Base-by-base conservation (phyloP, 1,140 invertebrate genomes). In the Fopius arisanus region DNA sequence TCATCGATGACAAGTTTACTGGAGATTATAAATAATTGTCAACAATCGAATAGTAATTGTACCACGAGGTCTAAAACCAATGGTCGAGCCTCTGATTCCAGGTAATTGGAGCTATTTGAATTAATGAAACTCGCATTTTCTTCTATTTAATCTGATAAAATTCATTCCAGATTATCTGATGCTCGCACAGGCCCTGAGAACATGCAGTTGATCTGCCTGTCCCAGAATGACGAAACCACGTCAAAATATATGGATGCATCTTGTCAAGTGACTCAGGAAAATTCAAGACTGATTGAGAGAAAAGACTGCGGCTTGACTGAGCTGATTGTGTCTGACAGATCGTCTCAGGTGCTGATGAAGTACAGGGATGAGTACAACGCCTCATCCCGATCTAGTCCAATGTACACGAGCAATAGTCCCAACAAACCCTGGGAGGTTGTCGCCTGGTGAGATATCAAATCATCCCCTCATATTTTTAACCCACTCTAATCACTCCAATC, bases 361-460 rank as follows among this genome's bases (percentile, higher is more conserved):
- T 87, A 87, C 62, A 80, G 74, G 70, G 62, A 74, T n/a, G 68
- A 81, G 28, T 85, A 83, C 78, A 69, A 81, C 66, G 37, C 29
- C 12, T 76, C 73, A 3, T 78, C 79, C 23, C 68, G 80, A 41
- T 80, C 71, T 0, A 84, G 75, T 73, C 82, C 85, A 70, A 86
- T 87, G 86, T 87, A 88, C 62, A 80, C 79, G 23, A 87, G 81
- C 70, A 85, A 79, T 31, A 82, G 83, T 7, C 80, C 80, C 54
- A 87, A 87, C 51, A 87, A 87, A 78, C 87, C 87, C 3, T 88
- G 86, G 85, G 81, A 87, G 59, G 76, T 87, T 19, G 81, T 88
- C 12, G 80, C 81, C n/a, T 87, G 85, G 85, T 87, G 78, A 82
- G 40, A 73, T 73, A 68, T 67, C 26, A 12, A n/a, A 51, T 2